Conservation (phyloP, 2,797 vertebrate species). For the Falco concolor region DNA sequence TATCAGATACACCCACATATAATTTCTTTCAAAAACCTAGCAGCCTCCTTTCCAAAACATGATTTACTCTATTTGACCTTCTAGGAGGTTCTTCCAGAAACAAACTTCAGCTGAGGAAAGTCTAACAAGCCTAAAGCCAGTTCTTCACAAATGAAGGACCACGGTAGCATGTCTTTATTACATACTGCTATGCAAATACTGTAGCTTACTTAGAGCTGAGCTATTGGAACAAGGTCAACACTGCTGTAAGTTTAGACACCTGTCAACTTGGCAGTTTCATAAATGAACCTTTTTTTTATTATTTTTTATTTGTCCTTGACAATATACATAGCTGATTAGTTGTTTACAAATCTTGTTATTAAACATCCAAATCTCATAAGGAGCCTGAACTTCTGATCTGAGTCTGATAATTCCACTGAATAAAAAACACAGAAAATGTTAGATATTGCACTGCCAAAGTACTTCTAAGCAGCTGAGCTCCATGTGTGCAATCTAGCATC, state of each 20-base stretch:
- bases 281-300: neutral
- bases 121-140: neutral
- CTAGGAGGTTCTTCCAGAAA: neutral
- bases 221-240: neutral
- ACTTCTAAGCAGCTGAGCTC: neutral
- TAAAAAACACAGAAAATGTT: neutral
- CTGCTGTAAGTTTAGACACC: neutral
- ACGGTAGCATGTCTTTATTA: neutral
- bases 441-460: neutral
- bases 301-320: neutral
- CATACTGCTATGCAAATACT: neutral
- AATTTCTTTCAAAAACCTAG: neutral
- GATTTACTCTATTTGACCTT: neutral
- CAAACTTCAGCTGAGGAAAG: neutral
- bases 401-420: neutral
- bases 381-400: neutral
- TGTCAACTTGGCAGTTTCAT: neutral
- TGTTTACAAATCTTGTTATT: neutral
- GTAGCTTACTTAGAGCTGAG: neutral
- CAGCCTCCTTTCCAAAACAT: neutral
- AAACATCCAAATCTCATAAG: neutral
- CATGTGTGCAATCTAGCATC: neutral
- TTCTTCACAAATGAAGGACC: neutral
- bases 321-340: neutral
- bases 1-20: neutral